Percentiles rank a stretch among this genome's conserved stretches.
These are phyloP conservation scores for Eurois occulta DNA, from an alignment of 2,888 invertebrate genomes.

Conservation along the genomic window DNA sequence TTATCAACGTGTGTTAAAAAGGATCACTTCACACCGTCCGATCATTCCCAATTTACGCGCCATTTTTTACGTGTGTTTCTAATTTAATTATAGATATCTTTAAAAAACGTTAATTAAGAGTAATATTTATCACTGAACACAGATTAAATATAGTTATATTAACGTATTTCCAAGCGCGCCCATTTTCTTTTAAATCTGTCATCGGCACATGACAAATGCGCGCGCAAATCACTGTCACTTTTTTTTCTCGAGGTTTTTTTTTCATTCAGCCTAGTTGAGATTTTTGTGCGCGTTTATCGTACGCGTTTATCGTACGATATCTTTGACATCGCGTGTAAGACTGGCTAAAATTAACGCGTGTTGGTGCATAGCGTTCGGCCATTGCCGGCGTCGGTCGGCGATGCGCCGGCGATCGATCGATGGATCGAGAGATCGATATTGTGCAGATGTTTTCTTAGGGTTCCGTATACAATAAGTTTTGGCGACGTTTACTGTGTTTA, in stretches of 20 bases:
- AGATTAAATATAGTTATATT: slow-evolving; percentile 38
- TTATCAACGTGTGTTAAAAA: slow-evolving; percentile 64
- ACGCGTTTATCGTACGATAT: slow-evolving; percentile 77
- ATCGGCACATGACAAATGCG: slow-evolving; percentile 55
- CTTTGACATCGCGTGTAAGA: slow-evolving; percentile 86
- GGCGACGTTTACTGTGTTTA: slow-evolving; percentile 50
- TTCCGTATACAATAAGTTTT: slow-evolving; percentile 57
- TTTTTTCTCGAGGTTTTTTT: slow-evolving; percentile 38
- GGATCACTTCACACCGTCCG: slow-evolving; percentile 54
- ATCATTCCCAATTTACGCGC: slow-evolving; percentile 39
- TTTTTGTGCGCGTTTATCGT: slow-evolving; percentile 71
- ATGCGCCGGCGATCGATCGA: slow-evolving; percentile 67
- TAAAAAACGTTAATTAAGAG: slow-evolving; percentile 22
- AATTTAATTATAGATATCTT: slow-evolving; percentile 18
- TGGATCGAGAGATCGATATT: slow-evolving; percentile 73
- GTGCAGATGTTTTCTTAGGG: slow-evolving; percentile 76
- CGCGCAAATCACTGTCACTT: slow-evolving; percentile 62
- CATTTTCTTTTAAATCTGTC: slow-evolving; percentile 59
- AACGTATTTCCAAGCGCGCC: slow-evolving; percentile 23
- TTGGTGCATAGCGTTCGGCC: slow-evolving; percentile 77
- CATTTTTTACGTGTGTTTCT: slow-evolving; percentile 27
- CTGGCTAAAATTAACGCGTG: slow-evolving; percentile 87
- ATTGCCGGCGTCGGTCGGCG: slow-evolving; percentile 62
- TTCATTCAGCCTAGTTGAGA: slow-evolving; percentile 53
- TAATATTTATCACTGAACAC: slow-evolving; percentile 28